Conservation (phyloP, 1,140 invertebrate genomes). For the Lepidurus arcticus region DNA sequence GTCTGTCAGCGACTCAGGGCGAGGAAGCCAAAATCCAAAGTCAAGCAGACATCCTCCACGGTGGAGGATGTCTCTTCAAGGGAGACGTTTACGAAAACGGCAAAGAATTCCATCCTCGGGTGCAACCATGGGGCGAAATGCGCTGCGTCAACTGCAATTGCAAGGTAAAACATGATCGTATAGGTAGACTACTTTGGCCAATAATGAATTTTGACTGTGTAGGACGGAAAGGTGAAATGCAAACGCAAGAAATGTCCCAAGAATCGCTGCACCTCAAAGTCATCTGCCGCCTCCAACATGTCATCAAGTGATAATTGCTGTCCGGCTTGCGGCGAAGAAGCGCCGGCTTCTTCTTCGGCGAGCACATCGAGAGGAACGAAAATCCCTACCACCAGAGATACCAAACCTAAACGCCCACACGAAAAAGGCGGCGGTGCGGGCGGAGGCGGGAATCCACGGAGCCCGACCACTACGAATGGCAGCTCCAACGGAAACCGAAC, state of each 20-base stretch:
- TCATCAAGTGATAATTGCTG: constrained; percentile 39
- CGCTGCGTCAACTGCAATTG: constrained; percentile 80
- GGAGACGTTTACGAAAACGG: constrained; percentile 68
- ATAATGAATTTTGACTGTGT: constrained; percentile 39
- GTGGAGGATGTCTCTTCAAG: constrained; percentile 40
- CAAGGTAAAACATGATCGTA: constrained; percentile 57
- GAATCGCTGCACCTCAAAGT: constrained; percentile 40
- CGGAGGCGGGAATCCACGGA: background rate
- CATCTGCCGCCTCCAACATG: constrained; percentile 30
- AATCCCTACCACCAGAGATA: constrained; percentile 16
- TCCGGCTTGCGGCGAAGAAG: constrained; percentile 36
- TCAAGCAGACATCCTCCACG: constrained; percentile 36
- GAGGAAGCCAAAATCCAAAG: constrained; percentile 35
- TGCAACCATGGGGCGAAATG: constrained; percentile 69
- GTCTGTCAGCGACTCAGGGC: constrained; percentile 23
- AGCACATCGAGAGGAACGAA: background rate
- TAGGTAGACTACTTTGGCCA: background rate
- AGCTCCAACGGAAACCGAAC: background rate
- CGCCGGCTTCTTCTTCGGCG: background rate
- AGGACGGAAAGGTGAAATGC: constrained; percentile 74
- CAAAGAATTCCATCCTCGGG: constrained; percentile 74
- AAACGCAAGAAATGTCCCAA: constrained; percentile 69
- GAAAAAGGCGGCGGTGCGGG: constrained; percentile 11
- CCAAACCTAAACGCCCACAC: constrained; percentile 6
- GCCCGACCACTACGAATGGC: background rate